Evolutionary conservation across 2,888 invertebrate species (phyloP).

Genomic region (Phragmatobia fuliginosa): DNA sequence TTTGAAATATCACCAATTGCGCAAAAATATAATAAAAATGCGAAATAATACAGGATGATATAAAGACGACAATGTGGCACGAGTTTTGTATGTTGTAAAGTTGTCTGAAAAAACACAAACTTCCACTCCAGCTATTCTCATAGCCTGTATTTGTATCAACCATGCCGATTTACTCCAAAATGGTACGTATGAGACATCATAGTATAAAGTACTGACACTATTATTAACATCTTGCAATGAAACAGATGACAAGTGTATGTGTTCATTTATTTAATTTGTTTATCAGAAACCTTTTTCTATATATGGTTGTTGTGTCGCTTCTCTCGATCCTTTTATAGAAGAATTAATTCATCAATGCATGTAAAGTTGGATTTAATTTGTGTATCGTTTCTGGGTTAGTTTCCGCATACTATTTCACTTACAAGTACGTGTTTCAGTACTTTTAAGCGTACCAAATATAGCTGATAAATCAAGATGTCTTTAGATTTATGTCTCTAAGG

Average conservation of each 20-base stretch:
- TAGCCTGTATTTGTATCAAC: neutral
- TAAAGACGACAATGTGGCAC: neutral
- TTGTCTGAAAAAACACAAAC: neutral
- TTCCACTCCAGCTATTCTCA: neutral
- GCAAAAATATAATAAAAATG: too few species aligned
- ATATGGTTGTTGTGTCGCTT: conserved; percentile 4
- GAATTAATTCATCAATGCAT: conserved; percentile 13
- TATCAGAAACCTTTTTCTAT: neutral
- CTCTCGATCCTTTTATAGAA: neutral
- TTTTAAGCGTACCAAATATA: neutral
- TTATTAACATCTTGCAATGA: conserved; percentile 10
- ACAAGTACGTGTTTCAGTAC: neutral
- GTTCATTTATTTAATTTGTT: conserved; percentile 16
- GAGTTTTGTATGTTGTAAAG: neutral
- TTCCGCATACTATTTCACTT: neutral
- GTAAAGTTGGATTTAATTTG: conserved; percentile 6
- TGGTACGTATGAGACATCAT: conserved; percentile 9
- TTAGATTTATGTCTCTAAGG: neutral
- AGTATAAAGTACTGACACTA: neutral
- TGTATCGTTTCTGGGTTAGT: neutral
- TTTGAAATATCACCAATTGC: too few species aligned
- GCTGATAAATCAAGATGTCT: neutral
- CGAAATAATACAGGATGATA: neutral
- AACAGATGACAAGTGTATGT: conserved; percentile 15
- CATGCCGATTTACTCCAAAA: neutral